A percentile compares a stretch with the other conserved stretches of the same genome.
Conservation (phyloP, 2,113 vertebrate genomes). For the Poeciliopsis occidentalis region DNA sequence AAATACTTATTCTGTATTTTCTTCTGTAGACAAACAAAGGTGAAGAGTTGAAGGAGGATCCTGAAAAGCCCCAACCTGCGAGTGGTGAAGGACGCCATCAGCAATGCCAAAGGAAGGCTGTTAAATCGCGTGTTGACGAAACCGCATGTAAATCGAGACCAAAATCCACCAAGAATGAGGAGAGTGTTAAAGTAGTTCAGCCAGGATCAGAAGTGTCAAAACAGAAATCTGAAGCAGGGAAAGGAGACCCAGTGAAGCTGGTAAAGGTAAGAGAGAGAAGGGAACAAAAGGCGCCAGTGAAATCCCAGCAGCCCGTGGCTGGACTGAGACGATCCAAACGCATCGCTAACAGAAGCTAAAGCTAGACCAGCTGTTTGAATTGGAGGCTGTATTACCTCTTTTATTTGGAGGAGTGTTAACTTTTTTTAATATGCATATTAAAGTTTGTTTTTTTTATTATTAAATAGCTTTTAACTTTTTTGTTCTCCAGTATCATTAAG, state of each 20-base stretch:
- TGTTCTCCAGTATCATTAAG: no score
- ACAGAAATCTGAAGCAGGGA: background rate
- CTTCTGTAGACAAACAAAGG: background rate
- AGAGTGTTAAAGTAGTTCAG: background rate
- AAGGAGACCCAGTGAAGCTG: background rate
- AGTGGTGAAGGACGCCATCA: background rate
- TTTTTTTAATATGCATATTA: no score
- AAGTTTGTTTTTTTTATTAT: no score
- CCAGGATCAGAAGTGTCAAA: background rate
- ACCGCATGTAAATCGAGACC: constrained; percentile 1
- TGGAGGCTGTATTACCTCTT: background rate
- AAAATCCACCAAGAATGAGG: background rate
- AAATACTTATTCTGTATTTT: no score
- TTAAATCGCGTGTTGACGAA: background rate
- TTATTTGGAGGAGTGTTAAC: background rate
- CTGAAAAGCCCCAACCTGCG: background rate
- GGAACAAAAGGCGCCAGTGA: background rate
- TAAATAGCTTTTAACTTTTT: no score
- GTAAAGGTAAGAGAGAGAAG: background rate
- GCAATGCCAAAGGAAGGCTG: background rate
- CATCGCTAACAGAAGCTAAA: constrained; percentile 48
- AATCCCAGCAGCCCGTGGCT: background rate
- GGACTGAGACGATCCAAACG: constrained; percentile 69
- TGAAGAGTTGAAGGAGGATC: background rate
- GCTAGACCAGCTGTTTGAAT: background rate